Conservation (phyloP, 2,113 vertebrate species). For the Atlantisia rogersi region DNA sequence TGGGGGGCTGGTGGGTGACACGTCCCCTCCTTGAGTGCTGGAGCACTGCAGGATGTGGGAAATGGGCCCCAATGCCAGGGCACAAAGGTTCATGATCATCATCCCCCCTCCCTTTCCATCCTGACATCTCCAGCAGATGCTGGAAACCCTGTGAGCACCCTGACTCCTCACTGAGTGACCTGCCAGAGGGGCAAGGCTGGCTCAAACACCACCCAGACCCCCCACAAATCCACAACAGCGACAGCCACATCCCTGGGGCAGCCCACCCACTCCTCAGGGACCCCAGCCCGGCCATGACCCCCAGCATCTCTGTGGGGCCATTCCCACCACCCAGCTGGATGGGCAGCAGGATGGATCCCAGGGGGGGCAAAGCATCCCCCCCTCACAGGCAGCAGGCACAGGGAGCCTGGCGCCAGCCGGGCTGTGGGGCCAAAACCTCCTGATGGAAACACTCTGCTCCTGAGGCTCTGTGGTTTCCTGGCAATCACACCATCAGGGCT, state of each 20-base stretch:
- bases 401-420: conserved; percentile 14
- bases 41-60: neutral
- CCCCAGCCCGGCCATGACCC: neutral
- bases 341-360: neutral
- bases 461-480: conserved; percentile 44
- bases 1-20: accelerated
- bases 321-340: neutral
- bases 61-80: neutral
- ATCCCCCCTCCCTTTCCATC: neutral
- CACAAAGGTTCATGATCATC: neutral
- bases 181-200: accelerated
- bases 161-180: accelerated
- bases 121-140: accelerated
- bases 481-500: conserved; percentile 4
- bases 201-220: neutral
- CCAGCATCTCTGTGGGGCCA: neutral
- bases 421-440: conserved; percentile 3
- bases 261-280: neutral
- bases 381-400: neutral
- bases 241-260: neutral
- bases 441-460: neutral
- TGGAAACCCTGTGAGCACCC: neutral
- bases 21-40: neutral
- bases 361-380: neutral
- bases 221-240: accelerated